A percentile compares a stretch with the other conserved stretches of the same genome.
Conservation (phyloP, 1,140 invertebrate genomes). For the Heliothis virescens region DNA sequence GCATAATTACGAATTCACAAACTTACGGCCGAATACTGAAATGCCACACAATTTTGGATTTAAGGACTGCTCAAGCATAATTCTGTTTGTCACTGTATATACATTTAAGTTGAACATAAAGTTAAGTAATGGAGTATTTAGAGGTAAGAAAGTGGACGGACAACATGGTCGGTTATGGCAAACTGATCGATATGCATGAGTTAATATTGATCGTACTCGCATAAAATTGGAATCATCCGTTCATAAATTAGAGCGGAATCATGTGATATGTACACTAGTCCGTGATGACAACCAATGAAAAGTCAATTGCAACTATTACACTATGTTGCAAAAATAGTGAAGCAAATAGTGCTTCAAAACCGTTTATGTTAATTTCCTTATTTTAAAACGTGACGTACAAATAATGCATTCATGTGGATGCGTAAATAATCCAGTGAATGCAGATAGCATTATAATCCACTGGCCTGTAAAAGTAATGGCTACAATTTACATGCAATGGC, state of each 20-base stretch:
- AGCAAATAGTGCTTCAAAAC: background rate
- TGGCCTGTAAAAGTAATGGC: constrained; percentile 4
- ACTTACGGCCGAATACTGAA: too few relatives aligned
- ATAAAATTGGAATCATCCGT: constrained; percentile 37
- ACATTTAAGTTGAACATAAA: too few relatives aligned
- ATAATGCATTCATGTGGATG: constrained; percentile 6
- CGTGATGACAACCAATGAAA: constrained; percentile 13
- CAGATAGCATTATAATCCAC: constrained; percentile 7
- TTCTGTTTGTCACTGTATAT: too few relatives aligned
- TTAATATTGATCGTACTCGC: background rate
- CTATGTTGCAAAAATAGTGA: background rate
- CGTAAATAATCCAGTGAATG: background rate
- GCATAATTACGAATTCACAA: too few relatives aligned
- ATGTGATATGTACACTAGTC: background rate
- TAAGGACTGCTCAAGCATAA: too few relatives aligned
- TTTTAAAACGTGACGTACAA: constrained; percentile 23
- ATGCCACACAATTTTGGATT: too few relatives aligned
- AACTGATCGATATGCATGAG: background rate
- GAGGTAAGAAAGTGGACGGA: too few relatives aligned
- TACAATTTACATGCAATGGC: constrained; percentile 13
- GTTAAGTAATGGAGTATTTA: too few relatives aligned
- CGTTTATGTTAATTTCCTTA: background rate
- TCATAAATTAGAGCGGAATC: constrained; percentile 25
- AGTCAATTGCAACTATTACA: background rate
- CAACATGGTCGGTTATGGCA: background rate